Evolutionary conservation across 1,140 invertebrate species (phyloP), one percentile per base, ranked within the genome.

Genomic region (Dolichoris vasculosae): DNA sequence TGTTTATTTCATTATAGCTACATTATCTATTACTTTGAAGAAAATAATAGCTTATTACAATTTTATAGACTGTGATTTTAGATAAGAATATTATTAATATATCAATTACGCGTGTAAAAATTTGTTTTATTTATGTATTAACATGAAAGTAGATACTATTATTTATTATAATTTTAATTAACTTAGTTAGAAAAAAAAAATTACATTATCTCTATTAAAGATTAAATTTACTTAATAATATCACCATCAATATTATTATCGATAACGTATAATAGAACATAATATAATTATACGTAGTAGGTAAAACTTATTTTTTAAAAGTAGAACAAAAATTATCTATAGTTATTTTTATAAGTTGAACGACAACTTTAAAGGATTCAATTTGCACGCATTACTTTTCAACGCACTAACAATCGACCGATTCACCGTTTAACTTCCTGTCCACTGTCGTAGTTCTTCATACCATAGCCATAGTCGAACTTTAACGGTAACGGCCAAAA

Each of bases 381-480:
- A 46, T 55, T 78, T 46, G 76, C 48, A 78, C 76, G 40, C 48
- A 78, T 78, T 35, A 78, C 40, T 55, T 78, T 55, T n/a, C 23
- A 55, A 59, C 48, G 32, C 76, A 30, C 46, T 55, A 51, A 78
- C 30, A 78, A 35, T 78, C 48, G 20, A 26, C 59, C 30, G 55
- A 79, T 63, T 63, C 77, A 63, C 55, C 55, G 51, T 59, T 79
- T n/a, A 35, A 79, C 48, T 79, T 79, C 55, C 77, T 79, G 77
- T 51, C 35, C 30, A 63, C 35, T 51, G 4, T n/a, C 15, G 30
- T 32, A 51, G 13, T 30, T 11, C 46, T 20, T 55, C 48, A 43
- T 11, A 32, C 30, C 46, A 55, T 35, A 77, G 48, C 30, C 46
- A 55, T 35, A 77, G 46, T 51, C n/a, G 15, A 55, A 35, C 30